Evolutionary conservation across 37 sponge, comb jelly and placozoan species (phyloP).

Genomic region (Beroe forskalii): DNA sequence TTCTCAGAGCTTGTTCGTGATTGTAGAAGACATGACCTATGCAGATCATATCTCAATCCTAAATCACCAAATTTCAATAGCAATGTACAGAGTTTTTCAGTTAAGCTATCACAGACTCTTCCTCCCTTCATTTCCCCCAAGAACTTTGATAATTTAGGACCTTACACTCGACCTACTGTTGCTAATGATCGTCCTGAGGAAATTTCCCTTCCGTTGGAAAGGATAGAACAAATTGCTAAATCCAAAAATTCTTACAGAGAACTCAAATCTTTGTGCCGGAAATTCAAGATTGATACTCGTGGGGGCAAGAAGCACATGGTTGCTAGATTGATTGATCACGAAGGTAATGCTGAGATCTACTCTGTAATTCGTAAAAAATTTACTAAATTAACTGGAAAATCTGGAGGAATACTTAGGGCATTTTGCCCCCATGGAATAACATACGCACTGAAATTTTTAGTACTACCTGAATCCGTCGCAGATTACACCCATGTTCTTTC

Average conservation of each 20-base stretch:
- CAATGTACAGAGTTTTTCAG: constrained; percentile 1
- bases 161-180: background rate
- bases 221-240: constrained; percentile 20
- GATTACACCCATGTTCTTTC: constrained; percentile 38
- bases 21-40: background rate
- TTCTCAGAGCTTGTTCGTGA: background rate
- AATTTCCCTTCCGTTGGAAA: background rate
- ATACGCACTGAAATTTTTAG: constrained; percentile 16
- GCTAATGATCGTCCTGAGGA: constrained; percentile 8
- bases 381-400: constrained; percentile 7
- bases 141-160: background rate
- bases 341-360: constrained; percentile 25
- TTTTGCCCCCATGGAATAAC: constrained; percentile 7
- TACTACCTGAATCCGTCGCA: constrained; percentile 10
- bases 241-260: background rate
- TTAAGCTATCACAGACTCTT: background rate
- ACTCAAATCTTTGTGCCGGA: background rate
- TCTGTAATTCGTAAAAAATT: constrained; percentile 45
- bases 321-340: background rate
- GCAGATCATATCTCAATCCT: background rate
- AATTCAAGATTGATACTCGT: constrained; percentile 28
- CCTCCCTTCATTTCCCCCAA: constrained; percentile 18
- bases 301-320: constrained; percentile 47
- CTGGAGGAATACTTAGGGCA: constrained; percentile 19
- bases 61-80: background rate